Evolutionary conservation across 2,113 vertebrate species (phyloP), one percentile per base, ranked within the genome.

Genomic region (Crotalus helleri): DNA sequence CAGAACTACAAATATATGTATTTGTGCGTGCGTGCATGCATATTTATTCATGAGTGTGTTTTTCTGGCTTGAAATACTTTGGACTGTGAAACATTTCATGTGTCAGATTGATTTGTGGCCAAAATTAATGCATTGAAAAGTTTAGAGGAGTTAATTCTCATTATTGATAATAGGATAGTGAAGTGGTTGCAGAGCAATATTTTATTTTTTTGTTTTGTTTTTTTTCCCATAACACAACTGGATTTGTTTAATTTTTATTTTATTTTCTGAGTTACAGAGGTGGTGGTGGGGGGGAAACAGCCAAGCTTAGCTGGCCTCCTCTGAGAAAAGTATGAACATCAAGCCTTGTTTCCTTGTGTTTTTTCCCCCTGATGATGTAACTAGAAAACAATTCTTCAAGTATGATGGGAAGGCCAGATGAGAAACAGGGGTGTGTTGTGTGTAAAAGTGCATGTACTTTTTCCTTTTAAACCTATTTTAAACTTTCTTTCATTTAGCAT

Each of bases 311-410:
- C 88, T 90, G 64, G 94, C 86, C 88, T 93, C 94, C 92, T 96
- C 91, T 44, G 54, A 93, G 91, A 64, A 88, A 91, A 89, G 95
- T 95, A 93, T 53, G 95, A 95, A 96, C 96, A 96, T 96, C 54
- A 89, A 96, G 92, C 90, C 49, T 94, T 89, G 93, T 95, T 93
- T 91, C 1, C 26, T 95, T 96, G 96, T 97, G 94, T 98, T 98
- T 98, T 98, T 97, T 97, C 97, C 97, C 98, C 97, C 97, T 97
- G 97, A 97, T 98, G 98, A 98, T 98, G 97, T 98, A 98, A 98
- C 97, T 98, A 97, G 97, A 96, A 98, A 98, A 98, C 97, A 98
- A 98, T 98, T 97, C 96, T 97, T 96, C 92, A 96, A 97, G 97
- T 98, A 97, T 98, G 97, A 98, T 98, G 98, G 97, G 96, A 98